Evolutionary conservation across 1,140 invertebrate species (phyloP).

Genomic region (Drosophila carrolli): DNA sequence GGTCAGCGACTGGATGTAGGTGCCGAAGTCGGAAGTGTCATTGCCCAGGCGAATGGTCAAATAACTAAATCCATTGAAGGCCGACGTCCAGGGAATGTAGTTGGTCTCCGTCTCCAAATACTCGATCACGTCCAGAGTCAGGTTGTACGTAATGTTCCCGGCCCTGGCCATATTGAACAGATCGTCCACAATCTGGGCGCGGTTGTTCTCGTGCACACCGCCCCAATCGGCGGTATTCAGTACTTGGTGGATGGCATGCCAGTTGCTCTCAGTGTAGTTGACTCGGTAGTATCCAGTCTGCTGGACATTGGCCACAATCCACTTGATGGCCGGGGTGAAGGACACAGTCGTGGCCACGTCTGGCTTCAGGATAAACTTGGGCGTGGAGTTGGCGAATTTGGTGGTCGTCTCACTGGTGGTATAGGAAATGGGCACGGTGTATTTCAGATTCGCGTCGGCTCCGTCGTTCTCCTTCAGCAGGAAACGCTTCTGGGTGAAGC

Average conservation of each 20-base stretch:
- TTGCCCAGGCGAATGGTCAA: slow-evolving; percentile 70
- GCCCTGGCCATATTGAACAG: slow-evolving; percentile 87
- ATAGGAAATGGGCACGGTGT: slow-evolving; percentile 88
- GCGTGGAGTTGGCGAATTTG: slow-evolving; percentile 86
- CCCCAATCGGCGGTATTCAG: slow-evolving; percentile 85
- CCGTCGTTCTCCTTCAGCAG: slow-evolving; percentile 84
- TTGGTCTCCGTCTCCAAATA: slow-evolving; percentile 88
- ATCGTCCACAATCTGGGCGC: slow-evolving; percentile 93
- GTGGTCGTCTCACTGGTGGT: slow-evolving; percentile 84
- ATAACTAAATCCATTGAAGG: slow-evolving; percentile 85
- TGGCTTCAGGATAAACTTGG: slow-evolving; percentile 78
- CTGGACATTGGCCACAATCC: slow-evolving; percentile 90
- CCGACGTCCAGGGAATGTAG: slow-evolving; percentile 88
- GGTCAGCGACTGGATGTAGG: slow-evolving; percentile 65
- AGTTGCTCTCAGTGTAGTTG: slow-evolving; percentile 90
- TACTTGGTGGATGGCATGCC: slow-evolving; percentile 87
- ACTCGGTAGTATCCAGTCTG: slow-evolving; percentile 92
- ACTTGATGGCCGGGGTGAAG: slow-evolving; percentile 70
- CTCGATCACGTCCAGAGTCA: slow-evolving; percentile 86
- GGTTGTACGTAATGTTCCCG: slow-evolving; percentile 82
- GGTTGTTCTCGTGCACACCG: slow-evolving; percentile 89
- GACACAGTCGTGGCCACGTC: slow-evolving; percentile 13
- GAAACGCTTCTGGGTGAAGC: slow-evolving; percentile 86
- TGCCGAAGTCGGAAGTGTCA: slow-evolving; percentile 56
- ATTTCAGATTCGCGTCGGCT: slow-evolving; percentile 67